A percentile compares a stretch with the other conserved stretches of the same genome.
Conservation (phyloP, 2,888 invertebrate species). For the Ochropleura plecta region DNA sequence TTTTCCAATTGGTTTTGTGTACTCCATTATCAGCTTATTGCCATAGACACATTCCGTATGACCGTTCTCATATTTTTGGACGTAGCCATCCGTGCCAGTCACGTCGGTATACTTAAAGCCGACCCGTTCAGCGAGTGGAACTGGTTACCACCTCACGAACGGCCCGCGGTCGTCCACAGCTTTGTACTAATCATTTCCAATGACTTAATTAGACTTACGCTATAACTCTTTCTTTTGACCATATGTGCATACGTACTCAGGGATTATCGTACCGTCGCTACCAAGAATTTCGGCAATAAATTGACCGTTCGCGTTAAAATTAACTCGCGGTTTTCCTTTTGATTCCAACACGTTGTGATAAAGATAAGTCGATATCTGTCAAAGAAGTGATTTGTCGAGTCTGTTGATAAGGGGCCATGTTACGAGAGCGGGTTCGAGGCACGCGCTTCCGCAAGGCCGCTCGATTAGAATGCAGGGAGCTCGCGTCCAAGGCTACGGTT, state of each 20-base stretch:
- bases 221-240: slow-evolving; percentile 61
- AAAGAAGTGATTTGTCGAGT: slow-evolving; percentile 69
- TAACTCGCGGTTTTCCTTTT: slow-evolving; percentile 41
- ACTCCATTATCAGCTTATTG: slow-evolving; percentile 26
- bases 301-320: slow-evolving; percentile 27
- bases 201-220: slow-evolving; percentile 71
- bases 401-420: slow-evolving; percentile 81
- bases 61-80: slow-evolving; percentile 62
- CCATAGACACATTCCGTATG: slow-evolving; percentile 6
- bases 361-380: slow-evolving; percentile 64
- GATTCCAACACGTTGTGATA: slow-evolving; percentile 44
- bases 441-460: slow-evolving; percentile 90
- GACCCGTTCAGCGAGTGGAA: slow-evolving; percentile 79
- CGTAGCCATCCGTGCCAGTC: slow-evolving; percentile 72
- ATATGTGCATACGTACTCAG: slow-evolving; percentile 4
- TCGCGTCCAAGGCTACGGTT: slow-evolving; percentile 88
- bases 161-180: slow-evolving; percentile 72
- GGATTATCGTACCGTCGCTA: slow-evolving; percentile 7
- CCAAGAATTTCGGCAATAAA: slow-evolving; percentile 26
- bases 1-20: background rate
- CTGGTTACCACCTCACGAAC: slow-evolving; percentile 78
- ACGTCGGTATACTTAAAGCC: slow-evolving; percentile 77
- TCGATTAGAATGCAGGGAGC: slow-evolving; percentile 89
- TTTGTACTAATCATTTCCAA: slow-evolving; percentile 79
- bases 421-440: slow-evolving; percentile 84